Base-by-base conservation (phyloP, 2,113 vertebrate genomes). In the Ptychochromis oligacanthus region DNA sequence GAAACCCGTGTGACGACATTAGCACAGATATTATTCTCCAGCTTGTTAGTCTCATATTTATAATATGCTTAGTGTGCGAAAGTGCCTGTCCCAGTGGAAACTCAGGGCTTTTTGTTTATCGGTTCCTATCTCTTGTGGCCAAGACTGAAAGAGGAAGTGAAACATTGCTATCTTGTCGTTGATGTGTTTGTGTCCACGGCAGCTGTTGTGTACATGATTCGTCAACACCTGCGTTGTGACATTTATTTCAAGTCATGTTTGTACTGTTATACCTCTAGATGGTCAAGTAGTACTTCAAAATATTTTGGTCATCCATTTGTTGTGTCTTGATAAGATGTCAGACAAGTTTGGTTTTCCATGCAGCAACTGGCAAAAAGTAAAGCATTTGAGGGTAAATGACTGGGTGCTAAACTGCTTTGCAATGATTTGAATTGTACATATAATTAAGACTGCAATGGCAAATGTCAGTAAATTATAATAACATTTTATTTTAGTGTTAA, bases 1-100 rank as follows among this genome's bases (percentile, higher is more conserved):
- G 61, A 22, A 81, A 72, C 58, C 40, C 57, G 31, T 4, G 10
- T 31, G 56, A 77, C 59, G 7, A 52, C 54, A 60, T 81, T 36
- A 80, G 31, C 7, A 40, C 40, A 52, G 79, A 77, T 85, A 60
- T 60, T 75, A 65, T 65, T 67, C 26, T 81, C 59, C 49, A 75
- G 49, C 4, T 7, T 64, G 77, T 87, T 57, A 46, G 40, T 49
- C 17, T 43, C n/a, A 67, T 77, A 75, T 83, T 82, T 81, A 79
- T 46, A 57, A 72, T 76, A 57, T 52, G 36, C 62, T 61, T 40
- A 46, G 17, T 80, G 70, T 83, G 75, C 75, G 57, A 77, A 38
- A 55, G 75, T 36, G 12, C 17, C 18, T 57, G 2, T 31, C 15
- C 70, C 13, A 61, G 65, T 87, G 85, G 83, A 90, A 83, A 87